Conservation (phyloP, 1,140 invertebrate species). For the Heliconius eleuchia region DNA sequence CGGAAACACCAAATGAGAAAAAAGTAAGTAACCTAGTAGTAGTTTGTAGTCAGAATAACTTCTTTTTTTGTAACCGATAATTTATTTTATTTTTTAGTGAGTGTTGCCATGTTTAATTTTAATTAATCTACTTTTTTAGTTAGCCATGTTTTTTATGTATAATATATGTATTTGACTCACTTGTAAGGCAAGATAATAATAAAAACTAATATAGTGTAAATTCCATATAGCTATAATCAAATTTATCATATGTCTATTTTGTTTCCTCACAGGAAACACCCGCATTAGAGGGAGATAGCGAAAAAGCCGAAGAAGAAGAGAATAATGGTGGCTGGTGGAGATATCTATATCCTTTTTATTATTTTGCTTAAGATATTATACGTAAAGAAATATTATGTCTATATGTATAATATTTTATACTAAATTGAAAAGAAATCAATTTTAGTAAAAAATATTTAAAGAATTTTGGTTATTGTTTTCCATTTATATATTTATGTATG, state of each 20-base stretch:
- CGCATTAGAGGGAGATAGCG: slow-evolving; percentile 19
- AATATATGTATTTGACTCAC: too few species aligned
- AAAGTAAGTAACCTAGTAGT: background rate
- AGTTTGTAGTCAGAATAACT: background rate
- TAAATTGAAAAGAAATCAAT: background rate
- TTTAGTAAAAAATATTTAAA: background rate
- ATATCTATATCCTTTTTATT: slow-evolving; percentile 67
- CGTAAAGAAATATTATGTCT: background rate
- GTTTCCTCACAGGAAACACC: slow-evolving; percentile 13
- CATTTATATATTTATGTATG: too few species aligned
- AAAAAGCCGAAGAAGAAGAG: slow-evolving; percentile 39
- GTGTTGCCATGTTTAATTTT: too few species aligned
- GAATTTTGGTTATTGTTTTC: too few species aligned
- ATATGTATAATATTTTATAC: background rate
- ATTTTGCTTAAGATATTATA: slow-evolving; percentile 49
- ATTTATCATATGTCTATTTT: background rate
- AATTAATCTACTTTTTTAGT: too few species aligned
- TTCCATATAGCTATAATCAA: background rate
- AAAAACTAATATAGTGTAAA: too few species aligned
- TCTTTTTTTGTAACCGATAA: background rate
- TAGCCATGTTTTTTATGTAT: too few species aligned
- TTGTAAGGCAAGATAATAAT: too few species aligned
- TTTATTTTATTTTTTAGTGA: background rate
- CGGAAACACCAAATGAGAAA: slow-evolving; percentile 3
- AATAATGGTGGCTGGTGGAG: slow-evolving; percentile 65